Evolutionary conservation across 2,888 invertebrate species (phyloP), one percentile per base, ranked within the genome.

Genomic region (Callyntrura sp.): DNA sequence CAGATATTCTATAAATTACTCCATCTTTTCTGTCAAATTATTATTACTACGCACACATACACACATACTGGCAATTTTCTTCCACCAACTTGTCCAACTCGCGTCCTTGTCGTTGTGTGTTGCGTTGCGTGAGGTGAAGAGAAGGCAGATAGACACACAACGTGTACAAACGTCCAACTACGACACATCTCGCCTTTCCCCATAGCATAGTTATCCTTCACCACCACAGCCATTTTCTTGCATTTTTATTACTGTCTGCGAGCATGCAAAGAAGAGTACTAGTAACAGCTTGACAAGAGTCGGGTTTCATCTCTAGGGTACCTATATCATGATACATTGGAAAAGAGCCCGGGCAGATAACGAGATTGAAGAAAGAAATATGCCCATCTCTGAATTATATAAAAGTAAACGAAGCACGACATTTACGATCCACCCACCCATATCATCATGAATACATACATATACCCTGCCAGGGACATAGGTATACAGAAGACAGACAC

Each of bases 1-100:
- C 76, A 82, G 86, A 85, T 81, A 84, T 68, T 85, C 85, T 83
- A 91, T 92, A 90, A 92, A 91, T 91, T 90, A 90, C 86, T 92
- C 90, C 84, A 82, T 87, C 84, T 85, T 88, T 68, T 73, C 62
- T 84, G 85, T 85, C 91, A 82, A 48, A 88, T 78, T 78, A 55
- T 76, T 76, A 78, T 57, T 78, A 78, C 35, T 35, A 35, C 35
- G 35, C 35, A 35, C 35, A 35, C 35, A 35, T 6, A 35, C 78
- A 35, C 78, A 81, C 60, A 20, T 43, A 11, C 28, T 83, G 83
- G 68, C 83, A 68, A 83, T 83, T 83, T 83, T 83, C 83, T 20
- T 45, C 55, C 43, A 11, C 20, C 17, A 73, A 73, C 73, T 68
- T 43, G 68, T 68, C 68, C 68, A 68, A 43, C 17, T 68, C 43